Percentiles rank a stretch among this genome's conserved stretches.
phyloP scores from a whole-genome alignment of 2,113 vertebrate genomes.

The Okapia johnstoni region DNA sequence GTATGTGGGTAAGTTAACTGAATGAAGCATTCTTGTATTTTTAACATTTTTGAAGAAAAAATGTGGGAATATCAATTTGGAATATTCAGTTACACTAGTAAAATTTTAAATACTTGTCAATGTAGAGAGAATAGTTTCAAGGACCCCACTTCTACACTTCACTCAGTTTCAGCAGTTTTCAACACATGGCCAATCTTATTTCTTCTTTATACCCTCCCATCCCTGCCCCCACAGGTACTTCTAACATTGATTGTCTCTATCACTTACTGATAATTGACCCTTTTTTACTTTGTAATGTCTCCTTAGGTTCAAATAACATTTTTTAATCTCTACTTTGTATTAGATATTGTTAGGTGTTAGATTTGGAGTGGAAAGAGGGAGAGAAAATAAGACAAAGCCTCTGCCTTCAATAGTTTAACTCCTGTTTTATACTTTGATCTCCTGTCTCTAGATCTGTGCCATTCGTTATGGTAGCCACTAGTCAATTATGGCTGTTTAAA shows the following conservation, averaged over 20 bases:
- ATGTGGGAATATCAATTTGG: background rate
- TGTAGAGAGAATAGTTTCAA: background rate
- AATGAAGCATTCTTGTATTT: slow-evolving; percentile 23
- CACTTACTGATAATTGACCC: background rate
- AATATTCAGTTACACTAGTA: background rate
- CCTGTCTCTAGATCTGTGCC: background rate
- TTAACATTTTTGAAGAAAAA: background rate
- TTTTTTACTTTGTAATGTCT: background rate
- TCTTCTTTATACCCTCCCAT: rapidly evolving
- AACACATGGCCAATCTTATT: rapidly evolving
- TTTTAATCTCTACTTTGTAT: background rate
- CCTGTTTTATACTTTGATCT: background rate
- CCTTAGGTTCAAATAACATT: background rate
- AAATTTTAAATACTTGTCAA: background rate
- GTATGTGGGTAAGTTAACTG: slow-evolving; percentile 92
- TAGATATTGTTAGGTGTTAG: background rate
- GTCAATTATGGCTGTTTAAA: background rate
- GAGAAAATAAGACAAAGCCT: background rate
- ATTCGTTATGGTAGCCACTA: background rate
- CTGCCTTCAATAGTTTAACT: background rate
- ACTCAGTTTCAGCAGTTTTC: background rate
- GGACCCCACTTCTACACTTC: background rate
- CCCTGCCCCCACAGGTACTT: rapidly evolving
- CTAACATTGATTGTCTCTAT: background rate
- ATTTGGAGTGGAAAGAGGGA: background rate